phyloP scores from a whole-genome alignment of 2,797 vertebrate species.

The Macrochelys suwanniensis region DNA sequence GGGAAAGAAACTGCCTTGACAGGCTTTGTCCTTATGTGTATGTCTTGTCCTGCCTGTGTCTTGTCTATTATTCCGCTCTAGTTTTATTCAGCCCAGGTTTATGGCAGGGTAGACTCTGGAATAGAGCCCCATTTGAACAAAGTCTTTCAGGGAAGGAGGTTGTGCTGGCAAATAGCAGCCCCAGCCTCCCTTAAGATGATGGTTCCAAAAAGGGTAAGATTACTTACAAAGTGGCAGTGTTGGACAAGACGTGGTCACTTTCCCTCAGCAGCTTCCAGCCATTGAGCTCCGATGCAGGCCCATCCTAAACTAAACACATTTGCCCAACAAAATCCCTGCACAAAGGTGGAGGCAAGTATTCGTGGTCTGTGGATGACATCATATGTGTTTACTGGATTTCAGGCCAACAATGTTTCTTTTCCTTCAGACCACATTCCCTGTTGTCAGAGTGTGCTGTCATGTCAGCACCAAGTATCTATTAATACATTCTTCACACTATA shows the following conservation, averaged over 20 bases:
- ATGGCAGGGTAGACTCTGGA: neutral
- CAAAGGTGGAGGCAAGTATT: neutral
- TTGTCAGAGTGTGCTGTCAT: neutral
- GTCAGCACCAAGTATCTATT: conserved; percentile 36
- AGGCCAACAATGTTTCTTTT: neutral
- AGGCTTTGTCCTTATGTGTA: neutral
- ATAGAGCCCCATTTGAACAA: neutral
- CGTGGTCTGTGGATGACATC: neutral
- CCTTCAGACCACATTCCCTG: neutral
- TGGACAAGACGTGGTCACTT: neutral
- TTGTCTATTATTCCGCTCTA: neutral
- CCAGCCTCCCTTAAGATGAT: neutral
- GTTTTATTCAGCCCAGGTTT: neutral
- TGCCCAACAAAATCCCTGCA: neutral
- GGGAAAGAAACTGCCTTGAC: neutral
- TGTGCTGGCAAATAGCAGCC: neutral
- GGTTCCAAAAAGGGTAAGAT: neutral
- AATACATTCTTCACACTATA: neutral
- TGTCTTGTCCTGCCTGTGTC: neutral
- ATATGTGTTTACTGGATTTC: neutral
- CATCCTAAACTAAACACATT: neutral
- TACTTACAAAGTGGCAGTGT: neutral
- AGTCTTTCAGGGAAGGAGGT: neutral
- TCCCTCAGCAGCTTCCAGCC: neutral
- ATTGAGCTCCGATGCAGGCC: neutral